Percentiles rank a stretch among this genome's conserved stretches.
Conservation (phyloP, 2,888 invertebrate species). For the Oxystoma pomonae region DNA sequence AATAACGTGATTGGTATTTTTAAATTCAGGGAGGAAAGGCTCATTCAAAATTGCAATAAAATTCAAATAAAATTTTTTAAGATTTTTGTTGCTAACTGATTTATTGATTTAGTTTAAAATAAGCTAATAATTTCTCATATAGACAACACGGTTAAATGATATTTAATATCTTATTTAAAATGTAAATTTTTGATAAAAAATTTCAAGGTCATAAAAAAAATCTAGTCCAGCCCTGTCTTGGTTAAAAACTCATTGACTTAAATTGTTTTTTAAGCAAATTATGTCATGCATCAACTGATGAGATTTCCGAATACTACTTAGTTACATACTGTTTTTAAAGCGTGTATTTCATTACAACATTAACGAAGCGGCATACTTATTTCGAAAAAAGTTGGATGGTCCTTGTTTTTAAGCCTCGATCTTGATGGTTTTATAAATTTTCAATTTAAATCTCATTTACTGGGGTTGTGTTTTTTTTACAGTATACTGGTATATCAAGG, state of each 20-base stretch:
- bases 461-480: background rate
- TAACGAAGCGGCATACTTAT: background rate
- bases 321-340: slow-evolving; percentile 15
- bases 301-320: slow-evolving; percentile 17
- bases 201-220: too few species aligned
- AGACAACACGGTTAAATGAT: too few species aligned
- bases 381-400: background rate
- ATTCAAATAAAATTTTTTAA: too few species aligned
- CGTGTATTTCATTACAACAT: slow-evolving; percentile 9
- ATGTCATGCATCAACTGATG: slow-evolving; percentile 18
- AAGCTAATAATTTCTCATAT: too few species aligned
- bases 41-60: too few species aligned
- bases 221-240: too few species aligned
- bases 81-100: too few species aligned
- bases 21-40: too few species aligned
- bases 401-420: background rate
- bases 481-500: background rate
- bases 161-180: too few species aligned
- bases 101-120: too few species aligned
- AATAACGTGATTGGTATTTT: too few species aligned
- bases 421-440: background rate
- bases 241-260: slow-evolving; percentile 1
- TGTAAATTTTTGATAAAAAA: too few species aligned
- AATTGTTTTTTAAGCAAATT: slow-evolving; percentile 19
- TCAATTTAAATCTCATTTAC: slow-evolving; percentile 2